phyloP scores from a whole-genome alignment of 2,888 invertebrate genomes.

The Digitonthophagus gazella region DNA sequence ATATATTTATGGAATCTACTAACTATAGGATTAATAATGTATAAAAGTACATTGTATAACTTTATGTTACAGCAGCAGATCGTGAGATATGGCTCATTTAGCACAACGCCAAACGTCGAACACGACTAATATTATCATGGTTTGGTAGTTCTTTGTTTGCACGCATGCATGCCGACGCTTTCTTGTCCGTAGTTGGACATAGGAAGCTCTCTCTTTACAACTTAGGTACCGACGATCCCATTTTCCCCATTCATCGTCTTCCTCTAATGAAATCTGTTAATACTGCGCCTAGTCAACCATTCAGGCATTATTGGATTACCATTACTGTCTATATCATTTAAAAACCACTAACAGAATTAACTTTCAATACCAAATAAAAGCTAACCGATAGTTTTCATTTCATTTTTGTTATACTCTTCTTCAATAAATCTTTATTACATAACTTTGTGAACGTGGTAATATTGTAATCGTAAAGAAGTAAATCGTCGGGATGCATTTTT shows the following conservation, averaged over 20 bases:
- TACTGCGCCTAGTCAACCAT: slow-evolving; percentile 1
- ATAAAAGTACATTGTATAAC: slow-evolving; percentile 9
- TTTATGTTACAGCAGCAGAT: neutral
- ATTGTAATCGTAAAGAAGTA: too few relatives aligned
- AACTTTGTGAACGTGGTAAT: too few relatives aligned
- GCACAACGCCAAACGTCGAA: slow-evolving; percentile 4
- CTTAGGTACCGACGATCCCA: slow-evolving; percentile 1
- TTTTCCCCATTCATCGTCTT: neutral
- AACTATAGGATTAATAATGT: neutral
- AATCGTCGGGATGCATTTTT: too few relatives aligned
- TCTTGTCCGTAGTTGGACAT: slow-evolving; percentile 5
- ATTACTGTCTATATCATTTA: slow-evolving; percentile 11
- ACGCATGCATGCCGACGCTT: slow-evolving; percentile 13
- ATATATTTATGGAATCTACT: too few relatives aligned
- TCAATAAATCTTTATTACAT: too few relatives aligned
- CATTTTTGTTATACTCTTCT: too few relatives aligned
- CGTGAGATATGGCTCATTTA: slow-evolving; percentile 11
- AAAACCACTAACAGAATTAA: neutral
- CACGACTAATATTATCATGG: slow-evolving; percentile 14
- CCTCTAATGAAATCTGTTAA: neutral
- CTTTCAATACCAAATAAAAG: too few relatives aligned
- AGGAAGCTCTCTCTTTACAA: neutral
- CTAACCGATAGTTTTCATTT: too few relatives aligned
- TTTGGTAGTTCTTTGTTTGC: slow-evolving; percentile 13
- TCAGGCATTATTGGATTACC: slow-evolving; percentile 4